A percentile compares a stretch with the other conserved stretches of the same genome.
Conservation (phyloP, 2,888 invertebrate species). For the Ernsta delagoae region DNA sequence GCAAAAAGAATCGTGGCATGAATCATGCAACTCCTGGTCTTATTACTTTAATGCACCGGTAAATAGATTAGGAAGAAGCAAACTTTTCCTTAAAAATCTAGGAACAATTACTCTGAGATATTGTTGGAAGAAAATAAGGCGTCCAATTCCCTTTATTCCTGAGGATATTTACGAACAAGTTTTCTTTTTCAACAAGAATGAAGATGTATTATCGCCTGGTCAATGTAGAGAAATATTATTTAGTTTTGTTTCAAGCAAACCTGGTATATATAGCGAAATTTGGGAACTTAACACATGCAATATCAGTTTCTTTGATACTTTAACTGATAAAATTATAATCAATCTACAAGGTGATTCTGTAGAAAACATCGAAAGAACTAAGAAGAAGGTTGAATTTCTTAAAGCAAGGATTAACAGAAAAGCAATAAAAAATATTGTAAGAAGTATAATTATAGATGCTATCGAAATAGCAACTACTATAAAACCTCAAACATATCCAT, state of each 20-base stretch:
- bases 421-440: constrained; percentile 53
- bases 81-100: constrained; percentile 74
- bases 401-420: constrained; percentile 56
- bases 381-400: constrained; percentile 53
- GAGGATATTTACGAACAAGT: constrained; percentile 63
- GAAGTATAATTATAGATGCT: constrained; percentile 52
- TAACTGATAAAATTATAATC: constrained; percentile 58
- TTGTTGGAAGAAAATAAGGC: constrained; percentile 76
- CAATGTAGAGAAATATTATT: constrained; percentile 71
- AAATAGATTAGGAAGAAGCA: constrained; percentile 62
- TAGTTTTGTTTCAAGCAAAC: constrained; percentile 72
- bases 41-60: constrained; percentile 72
- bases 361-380: constrained; percentile 54
- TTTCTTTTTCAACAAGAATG: constrained; percentile 85
- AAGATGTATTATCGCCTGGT: constrained; percentile 79
- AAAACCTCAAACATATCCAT: constrained; percentile 64
- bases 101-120: constrained; percentile 78
- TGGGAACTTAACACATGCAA: constrained; percentile 81
- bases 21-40: constrained; percentile 64
- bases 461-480: constrained; percentile 53
- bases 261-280: constrained; percentile 69
- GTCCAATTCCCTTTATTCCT: constrained; percentile 59
- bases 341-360: constrained; percentile 66
- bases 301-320: constrained; percentile 61
- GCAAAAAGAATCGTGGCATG: constrained; percentile 56